Base-by-base conservation (phyloP, 1,140 invertebrate species). In the Amyelois transitella region DNA sequence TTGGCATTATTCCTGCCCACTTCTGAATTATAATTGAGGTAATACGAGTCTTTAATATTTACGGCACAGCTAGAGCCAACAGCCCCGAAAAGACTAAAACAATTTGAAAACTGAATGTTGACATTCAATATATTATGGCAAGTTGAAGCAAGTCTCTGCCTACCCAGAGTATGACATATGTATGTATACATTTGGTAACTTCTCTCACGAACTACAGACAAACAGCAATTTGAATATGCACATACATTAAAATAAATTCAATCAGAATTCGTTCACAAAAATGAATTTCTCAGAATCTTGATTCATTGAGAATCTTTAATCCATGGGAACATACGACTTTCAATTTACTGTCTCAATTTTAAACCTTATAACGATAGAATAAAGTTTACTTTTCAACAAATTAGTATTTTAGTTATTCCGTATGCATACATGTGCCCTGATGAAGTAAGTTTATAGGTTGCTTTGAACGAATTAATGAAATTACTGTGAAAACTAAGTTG, bases 311-410 rank as follows among this genome's bases (percentile, higher is more conserved):
- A 18, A 52, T 19, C 20, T 5, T 18, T 51, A 49, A 49, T 49
- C 47, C 47, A 52, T 52, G 50, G 50, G 50, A 52, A 52, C n/a
- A 4, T 38, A 14, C 32, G n/a, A 38, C n/a, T 14, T 38, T 14
- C 32, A 38, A 12, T 3, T 14, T 38, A 14, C 6, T 6, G 8
- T 14, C n/a, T 2, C n/a, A 6, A 38, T 38, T 6, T 14, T n/a
- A 38, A 14, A 38, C 32, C 32, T 38, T 38, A 38, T 38, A 14
- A 14, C 1, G n/a, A 38, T 14, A 2, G 12, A 3, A 14, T 38
- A 14, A 38, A n/a, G n/a, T 12, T 38, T 38, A 14, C n/a, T 8
- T 7, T 19, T 45, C n/a, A 18, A 6, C 20, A 3, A 1, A 45
- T 8, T 45, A 19, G 44, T 6, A 18, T 10, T 21, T 45, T 45